Conservation (phyloP, 2,797 vertebrate genomes). For the Chromobotia macracanthus region DNA sequence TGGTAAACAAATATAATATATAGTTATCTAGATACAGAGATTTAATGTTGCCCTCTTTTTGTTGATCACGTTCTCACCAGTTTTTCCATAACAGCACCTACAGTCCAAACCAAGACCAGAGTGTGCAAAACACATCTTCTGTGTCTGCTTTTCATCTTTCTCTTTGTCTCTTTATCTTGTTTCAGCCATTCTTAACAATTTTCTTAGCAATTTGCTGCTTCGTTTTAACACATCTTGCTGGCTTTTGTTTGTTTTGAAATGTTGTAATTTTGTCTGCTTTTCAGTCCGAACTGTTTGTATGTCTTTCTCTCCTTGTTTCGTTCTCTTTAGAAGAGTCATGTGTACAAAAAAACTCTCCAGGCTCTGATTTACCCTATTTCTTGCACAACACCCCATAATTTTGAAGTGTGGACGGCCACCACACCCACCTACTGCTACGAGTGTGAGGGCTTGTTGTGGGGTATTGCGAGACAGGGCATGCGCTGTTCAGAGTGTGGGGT, state of each 20-base stretch:
- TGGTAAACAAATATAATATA: background rate
- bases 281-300: background rate
- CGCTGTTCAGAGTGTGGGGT: conserved; percentile 96
- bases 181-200: background rate
- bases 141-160: background rate
- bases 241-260: conserved; percentile 20
- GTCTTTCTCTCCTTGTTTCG: background rate
- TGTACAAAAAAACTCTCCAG: conserved; percentile 95
- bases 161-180: background rate
- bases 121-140: background rate
- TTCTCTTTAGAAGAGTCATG: conserved; percentile 85
- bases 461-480: conserved; percentile 95
- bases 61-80: conserved; percentile 10
- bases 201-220: background rate
- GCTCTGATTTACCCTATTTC: conserved; percentile 98
- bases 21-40: background rate
- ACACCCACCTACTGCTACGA: conserved; percentile 98
- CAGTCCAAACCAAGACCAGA: background rate
- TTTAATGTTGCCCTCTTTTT: conserved; percentile 14
- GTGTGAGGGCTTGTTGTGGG: conserved; percentile 95
- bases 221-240: background rate
- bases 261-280: background rate
- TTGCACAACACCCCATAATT: conserved; percentile 95
- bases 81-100: conserved; percentile 20
- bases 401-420: conserved; percentile 96